Percentiles rank a stretch among this genome's conserved stretches.
Evolutionary conservation across 2,888 invertebrate species (phyloP).

Genomic region (Acanthosoma haemorrhoidale): DNA sequence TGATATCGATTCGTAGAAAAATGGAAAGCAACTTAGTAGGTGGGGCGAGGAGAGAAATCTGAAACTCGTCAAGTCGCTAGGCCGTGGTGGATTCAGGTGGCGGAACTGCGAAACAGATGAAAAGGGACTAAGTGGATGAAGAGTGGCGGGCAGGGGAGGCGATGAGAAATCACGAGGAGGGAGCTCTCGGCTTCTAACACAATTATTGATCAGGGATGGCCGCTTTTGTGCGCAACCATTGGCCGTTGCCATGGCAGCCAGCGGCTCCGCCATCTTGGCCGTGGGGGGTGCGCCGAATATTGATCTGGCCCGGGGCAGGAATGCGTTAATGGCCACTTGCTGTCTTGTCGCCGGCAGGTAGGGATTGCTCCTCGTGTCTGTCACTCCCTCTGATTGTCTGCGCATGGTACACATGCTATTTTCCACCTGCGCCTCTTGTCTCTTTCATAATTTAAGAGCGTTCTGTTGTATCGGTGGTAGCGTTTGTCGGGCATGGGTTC

Average conservation of each 20-base stretch:
- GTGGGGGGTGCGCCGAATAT: neutral
- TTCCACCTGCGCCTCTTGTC: too few species aligned
- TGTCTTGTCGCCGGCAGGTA: neutral
- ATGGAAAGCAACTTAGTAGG: conserved; percentile 8
- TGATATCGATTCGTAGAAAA: neutral
- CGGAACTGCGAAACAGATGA: conserved; percentile 15
- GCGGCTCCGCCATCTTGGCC: conserved; percentile 20
- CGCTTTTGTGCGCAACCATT: conserved; percentile 32
- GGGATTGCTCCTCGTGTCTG: neutral
- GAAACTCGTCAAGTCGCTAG: conserved; percentile 40
- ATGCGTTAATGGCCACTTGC: neutral
- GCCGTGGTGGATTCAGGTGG: conserved; percentile 35
- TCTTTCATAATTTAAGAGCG: too few species aligned
- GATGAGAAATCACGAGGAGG: conserved; percentile 21
- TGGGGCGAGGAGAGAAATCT: conserved; percentile 38
- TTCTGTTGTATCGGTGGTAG: too few species aligned
- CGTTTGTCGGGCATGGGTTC: too few species aligned
- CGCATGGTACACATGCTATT: too few species aligned
- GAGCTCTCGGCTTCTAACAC: neutral
- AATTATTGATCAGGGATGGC: conserved; percentile 26
- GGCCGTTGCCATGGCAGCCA: conserved; percentile 35
- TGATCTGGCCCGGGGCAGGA: neutral
- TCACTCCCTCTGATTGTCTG: too few species aligned
- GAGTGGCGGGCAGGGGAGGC: neutral
- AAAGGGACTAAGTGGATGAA: too few species aligned